These are phyloP conservation scores for Vidua macroura DNA, from an alignment of 2,113 vertebrate genomes.

Conservation along the genomic window DNA sequence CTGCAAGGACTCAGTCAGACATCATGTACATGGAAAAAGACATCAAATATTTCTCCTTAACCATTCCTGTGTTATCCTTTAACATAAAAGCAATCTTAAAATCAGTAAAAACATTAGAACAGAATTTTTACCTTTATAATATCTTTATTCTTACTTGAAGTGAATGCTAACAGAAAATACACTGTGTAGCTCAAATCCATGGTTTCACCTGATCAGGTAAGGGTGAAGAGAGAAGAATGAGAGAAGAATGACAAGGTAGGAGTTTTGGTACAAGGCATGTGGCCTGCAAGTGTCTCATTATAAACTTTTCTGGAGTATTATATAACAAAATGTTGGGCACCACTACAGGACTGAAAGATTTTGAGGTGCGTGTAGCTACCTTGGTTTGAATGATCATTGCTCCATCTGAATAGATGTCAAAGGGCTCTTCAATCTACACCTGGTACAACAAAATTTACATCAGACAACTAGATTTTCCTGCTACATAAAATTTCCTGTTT, in stretches of 20 bases:
- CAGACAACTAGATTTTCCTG: background rate
- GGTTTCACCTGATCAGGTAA: background rate
- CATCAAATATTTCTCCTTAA: background rate
- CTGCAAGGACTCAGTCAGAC: background rate
- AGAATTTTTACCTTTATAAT: background rate
- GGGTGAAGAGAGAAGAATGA: background rate
- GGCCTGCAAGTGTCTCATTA: background rate
- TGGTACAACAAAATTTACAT: background rate
- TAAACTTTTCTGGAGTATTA: background rate
- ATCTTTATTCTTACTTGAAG: background rate
- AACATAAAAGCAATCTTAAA: background rate
- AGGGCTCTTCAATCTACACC: background rate
- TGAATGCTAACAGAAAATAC: background rate
- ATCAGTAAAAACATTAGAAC: background rate
- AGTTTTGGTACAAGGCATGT: background rate
- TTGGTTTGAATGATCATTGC: background rate
- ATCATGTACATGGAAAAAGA: background rate
- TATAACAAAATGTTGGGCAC: background rate
- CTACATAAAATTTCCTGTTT: background rate
- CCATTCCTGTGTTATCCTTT: background rate
- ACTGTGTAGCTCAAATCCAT: background rate
- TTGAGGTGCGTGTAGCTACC: fast-evolving
- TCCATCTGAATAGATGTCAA: background rate
- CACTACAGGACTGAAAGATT: background rate
- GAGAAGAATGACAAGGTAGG: background rate